Conservation (phyloP, 2,113 vertebrate genomes). For the Pygoscelis adeliae region DNA sequence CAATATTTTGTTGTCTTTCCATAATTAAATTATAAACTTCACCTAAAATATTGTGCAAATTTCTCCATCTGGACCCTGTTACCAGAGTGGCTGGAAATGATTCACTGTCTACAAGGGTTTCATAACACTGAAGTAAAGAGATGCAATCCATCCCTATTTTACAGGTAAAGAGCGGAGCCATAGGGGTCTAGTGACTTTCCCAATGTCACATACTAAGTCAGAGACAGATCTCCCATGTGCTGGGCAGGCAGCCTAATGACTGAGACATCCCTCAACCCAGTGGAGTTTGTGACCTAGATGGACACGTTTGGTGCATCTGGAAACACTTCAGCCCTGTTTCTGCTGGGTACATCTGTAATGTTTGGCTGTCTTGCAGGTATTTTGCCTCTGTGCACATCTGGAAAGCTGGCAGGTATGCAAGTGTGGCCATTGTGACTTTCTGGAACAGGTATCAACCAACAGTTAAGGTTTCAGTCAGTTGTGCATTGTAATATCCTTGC, state of each 20-base stretch:
- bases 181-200: neutral
- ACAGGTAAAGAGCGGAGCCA: neutral
- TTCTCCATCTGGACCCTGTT: constrained; percentile 19
- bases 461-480: neutral
- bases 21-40: neutral
- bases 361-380: neutral
- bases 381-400: constrained; percentile 2
- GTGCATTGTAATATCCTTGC: neutral
- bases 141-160: neutral
- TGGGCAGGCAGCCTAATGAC: neutral
- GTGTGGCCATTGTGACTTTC: neutral
- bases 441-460: neutral
- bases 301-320: neutral
- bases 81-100: neutral
- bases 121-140: neutral
- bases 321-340: neutral
- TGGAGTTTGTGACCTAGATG: neutral
- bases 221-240: neutral
- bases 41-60: neutral
- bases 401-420: neutral
- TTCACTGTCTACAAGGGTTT: neutral
- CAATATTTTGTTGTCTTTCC: constrained; percentile 5
- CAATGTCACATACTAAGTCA: neutral
- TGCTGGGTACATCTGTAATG: neutral
- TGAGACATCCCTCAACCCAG: neutral